Evolutionary conservation across 2,113 vertebrate genomes (phyloP).

Genomic region (Oryzias melastigma): DNA sequence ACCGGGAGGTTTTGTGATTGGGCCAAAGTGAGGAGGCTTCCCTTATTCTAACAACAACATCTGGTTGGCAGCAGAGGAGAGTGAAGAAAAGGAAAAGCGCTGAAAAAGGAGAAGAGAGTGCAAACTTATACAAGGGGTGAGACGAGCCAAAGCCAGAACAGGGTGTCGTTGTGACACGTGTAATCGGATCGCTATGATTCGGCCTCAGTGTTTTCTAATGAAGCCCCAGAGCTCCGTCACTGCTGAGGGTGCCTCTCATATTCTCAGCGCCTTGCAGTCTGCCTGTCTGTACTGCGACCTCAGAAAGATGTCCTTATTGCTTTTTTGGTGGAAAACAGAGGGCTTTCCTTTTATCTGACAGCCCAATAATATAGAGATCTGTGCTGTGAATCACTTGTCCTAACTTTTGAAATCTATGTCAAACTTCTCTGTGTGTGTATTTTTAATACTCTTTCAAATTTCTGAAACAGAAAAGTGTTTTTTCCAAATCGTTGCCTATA

Average conservation of each 20-base stretch:
- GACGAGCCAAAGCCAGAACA: constrained; percentile 41
- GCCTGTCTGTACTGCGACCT: constrained; percentile 36
- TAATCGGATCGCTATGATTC: constrained; percentile 51
- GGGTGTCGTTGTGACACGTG: constrained; percentile 64
- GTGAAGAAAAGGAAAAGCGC: constrained; percentile 39
- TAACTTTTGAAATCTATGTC: background rate
- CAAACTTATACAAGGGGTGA: constrained; percentile 35
- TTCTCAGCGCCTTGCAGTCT: constrained; percentile 46
- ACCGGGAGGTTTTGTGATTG: constrained; percentile 55
- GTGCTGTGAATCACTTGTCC: constrained; percentile 16
- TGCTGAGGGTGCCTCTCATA: constrained; percentile 43
- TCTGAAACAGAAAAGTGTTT: constrained; percentile 16
- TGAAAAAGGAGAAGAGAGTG: constrained; percentile 28
- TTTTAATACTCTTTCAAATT: background rate
- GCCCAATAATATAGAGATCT: constrained; percentile 44
- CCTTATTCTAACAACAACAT: constrained; percentile 61
- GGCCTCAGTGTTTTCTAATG: constrained; percentile 48
- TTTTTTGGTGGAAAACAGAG: background rate
- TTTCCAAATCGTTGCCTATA: constrained; percentile 33
- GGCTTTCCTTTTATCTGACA: constrained; percentile 11
- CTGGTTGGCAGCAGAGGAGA: constrained; percentile 63
- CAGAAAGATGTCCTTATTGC: constrained; percentile 28
- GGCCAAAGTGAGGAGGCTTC: constrained; percentile 47
- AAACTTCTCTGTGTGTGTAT: background rate
- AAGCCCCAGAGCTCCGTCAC: constrained; percentile 51